These are phyloP conservation scores for Muschampia plurimacula DNA, from an alignment of 2,888 invertebrate genomes.

Conservation along the genomic window DNA sequence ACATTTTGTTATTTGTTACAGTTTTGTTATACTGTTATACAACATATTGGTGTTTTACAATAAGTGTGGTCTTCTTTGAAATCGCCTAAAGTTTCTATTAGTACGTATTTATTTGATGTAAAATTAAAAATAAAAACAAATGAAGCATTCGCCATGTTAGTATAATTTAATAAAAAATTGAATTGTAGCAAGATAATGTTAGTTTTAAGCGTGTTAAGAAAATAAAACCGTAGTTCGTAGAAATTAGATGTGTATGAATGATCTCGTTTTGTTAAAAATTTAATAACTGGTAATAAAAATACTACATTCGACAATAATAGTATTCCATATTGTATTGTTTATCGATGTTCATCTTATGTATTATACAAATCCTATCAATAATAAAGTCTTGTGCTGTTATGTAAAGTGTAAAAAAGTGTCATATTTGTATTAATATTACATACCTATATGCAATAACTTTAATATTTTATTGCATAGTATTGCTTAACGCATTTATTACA, in stretches of 20 bases:
- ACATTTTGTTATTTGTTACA: no score
- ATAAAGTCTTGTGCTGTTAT: no score
- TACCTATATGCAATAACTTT: no score
- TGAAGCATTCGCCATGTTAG: conserved; percentile 3
- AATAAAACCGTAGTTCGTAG: not conserved
- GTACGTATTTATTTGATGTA: not conserved
- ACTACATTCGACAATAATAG: conserved; percentile 26
- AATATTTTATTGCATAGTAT: no score
- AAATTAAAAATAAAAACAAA: not conserved
- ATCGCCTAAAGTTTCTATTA: not conserved
- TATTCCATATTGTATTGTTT: conserved; percentile 3
- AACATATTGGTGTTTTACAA: no score
- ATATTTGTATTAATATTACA: no score
- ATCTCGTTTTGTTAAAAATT: conserved; percentile 26
- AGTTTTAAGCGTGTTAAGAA: not conserved
- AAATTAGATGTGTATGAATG: conserved; percentile 19
- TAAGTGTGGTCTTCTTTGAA: no score
- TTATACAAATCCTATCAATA: no score
- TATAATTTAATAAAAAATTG: not conserved
- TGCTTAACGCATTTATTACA: no score
- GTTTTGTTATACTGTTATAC: no score
- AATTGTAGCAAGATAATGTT: not conserved
- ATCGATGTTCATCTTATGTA: not conserved
- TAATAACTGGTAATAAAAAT: conserved; percentile 7
- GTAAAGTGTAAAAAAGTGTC: no score